A percentile compares a stretch with the other conserved stretches of the same genome.
phyloP scores from a whole-genome alignment of 1,140 invertebrate species.

The Lordiphosa stackelbergi region DNA sequence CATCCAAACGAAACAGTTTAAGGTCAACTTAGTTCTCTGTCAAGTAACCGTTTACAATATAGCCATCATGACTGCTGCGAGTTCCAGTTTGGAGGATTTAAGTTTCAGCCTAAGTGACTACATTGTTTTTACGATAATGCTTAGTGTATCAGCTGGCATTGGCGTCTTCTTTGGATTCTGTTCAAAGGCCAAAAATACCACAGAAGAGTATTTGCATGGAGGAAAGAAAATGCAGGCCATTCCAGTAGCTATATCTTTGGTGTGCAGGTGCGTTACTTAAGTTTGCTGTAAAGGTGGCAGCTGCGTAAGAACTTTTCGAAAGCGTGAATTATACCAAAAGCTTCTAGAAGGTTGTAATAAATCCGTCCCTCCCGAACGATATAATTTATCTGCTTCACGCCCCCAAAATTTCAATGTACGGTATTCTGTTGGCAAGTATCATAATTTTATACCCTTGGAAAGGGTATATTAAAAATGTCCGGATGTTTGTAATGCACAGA shows the following conservation, averaged over 20 bases:
- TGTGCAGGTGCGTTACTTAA: constrained; percentile 79
- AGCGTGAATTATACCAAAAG: no score
- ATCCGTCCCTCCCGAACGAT: no score
- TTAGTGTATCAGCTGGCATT: constrained; percentile 80
- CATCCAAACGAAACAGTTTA: constrained; percentile 22
- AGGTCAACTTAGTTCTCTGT: not conserved
- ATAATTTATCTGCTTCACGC: no score
- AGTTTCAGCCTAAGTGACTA: constrained; percentile 80
- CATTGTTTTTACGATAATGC: constrained; percentile 80
- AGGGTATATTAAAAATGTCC: no score
- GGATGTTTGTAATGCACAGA: no score
- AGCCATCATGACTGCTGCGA: no score
- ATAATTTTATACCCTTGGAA: no score
- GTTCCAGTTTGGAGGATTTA: not conserved
- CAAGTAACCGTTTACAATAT: not conserved
- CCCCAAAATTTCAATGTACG: no score
- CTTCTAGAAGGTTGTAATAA: no score
- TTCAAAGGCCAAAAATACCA: constrained; percentile 64
- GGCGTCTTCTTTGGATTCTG: constrained; percentile 83
- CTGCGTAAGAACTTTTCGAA: no score
- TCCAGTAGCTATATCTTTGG: constrained; percentile 82
- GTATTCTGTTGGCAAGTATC: no score
- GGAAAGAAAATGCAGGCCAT: constrained; percentile 82
- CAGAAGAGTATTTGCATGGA: constrained; percentile 81
- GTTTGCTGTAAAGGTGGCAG: not conserved